phyloP scores from a whole-genome alignment of 2,113 vertebrate genomes.

The Upupa epops region DNA sequence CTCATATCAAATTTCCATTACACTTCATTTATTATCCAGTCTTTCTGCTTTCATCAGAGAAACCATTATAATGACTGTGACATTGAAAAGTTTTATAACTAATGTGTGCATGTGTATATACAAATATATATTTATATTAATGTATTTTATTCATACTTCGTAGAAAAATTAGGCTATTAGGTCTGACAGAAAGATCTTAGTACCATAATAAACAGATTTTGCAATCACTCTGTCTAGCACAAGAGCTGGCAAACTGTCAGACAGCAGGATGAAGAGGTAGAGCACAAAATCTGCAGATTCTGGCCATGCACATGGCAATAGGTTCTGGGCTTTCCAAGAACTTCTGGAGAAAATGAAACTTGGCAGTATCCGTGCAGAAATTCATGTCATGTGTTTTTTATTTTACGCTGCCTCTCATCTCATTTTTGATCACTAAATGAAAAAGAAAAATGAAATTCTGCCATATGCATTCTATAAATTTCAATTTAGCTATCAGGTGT shows the following conservation, averaged over 20 bases:
- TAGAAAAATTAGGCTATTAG: slow-evolving; percentile 2
- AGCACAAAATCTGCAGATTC: slow-evolving; percentile 65
- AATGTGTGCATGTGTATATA: neutral
- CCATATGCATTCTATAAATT: slow-evolving; percentile 74
- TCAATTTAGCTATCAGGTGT: slow-evolving; percentile 75
- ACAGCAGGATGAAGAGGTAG: slow-evolving; percentile 57
- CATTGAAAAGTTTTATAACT: slow-evolving; percentile 38
- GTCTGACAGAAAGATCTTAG: slow-evolving; percentile 9
- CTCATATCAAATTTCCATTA: slow-evolving; percentile 56
- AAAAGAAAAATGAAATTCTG: slow-evolving; percentile 72
- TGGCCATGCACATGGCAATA: slow-evolving; percentile 26
- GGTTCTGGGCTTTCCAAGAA: slow-evolving; percentile 68
- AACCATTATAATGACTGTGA: slow-evolving; percentile 16
- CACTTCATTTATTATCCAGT: slow-evolving; percentile 39
- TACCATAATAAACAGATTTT: slow-evolving; percentile 13
- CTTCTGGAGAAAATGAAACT: slow-evolving; percentile 67
- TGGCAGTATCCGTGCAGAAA: slow-evolving; percentile 68
- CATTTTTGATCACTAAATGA: slow-evolving; percentile 73
- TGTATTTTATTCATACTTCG: slow-evolving; percentile 8
- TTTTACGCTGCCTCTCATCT: slow-evolving; percentile 70
- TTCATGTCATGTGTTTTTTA: slow-evolving; percentile 75
- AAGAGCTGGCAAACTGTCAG: slow-evolving; percentile 26
- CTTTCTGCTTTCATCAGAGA: slow-evolving; percentile 42
- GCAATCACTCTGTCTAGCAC: neutral
- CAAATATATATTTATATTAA: neutral